phyloP scores from a whole-genome alignment of 2,113 vertebrate species.

The Pteropus alecto region DNA sequence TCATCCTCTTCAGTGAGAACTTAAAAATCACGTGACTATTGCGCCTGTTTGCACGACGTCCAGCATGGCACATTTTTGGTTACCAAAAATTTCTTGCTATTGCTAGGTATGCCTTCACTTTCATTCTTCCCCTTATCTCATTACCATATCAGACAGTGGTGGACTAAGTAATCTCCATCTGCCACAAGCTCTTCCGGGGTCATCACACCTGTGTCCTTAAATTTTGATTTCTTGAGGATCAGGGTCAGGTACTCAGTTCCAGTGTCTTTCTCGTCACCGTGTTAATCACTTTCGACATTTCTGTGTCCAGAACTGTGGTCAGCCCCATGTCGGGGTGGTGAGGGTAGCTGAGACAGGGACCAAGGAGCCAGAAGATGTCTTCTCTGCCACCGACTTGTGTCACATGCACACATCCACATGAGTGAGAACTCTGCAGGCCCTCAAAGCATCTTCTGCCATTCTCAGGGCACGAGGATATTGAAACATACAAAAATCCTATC shows the following conservation, averaged over 20 bases:
- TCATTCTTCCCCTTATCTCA: slow-evolving; percentile 91
- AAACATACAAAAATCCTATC: neutral
- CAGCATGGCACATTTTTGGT: slow-evolving; percentile 93
- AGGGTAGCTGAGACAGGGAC: neutral
- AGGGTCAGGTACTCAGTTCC: slow-evolving; percentile 90
- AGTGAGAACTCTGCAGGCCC: neutral
- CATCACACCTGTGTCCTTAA: slow-evolving; percentile 93
- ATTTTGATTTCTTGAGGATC: slow-evolving; percentile 92
- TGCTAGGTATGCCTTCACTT: slow-evolving; percentile 91
- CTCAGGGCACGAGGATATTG: neutral
- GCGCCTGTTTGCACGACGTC: slow-evolving; percentile 94
- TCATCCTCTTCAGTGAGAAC: slow-evolving; percentile 94
- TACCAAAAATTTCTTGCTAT: slow-evolving; percentile 91
- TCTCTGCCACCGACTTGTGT: neutral
- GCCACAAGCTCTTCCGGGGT: slow-evolving; percentile 92
- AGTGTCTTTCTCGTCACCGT: slow-evolving; percentile 83
- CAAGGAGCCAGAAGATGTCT: too few species aligned
- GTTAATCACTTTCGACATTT: slow-evolving; percentile 93
- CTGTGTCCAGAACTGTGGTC: neutral
- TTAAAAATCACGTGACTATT: slow-evolving; percentile 92
- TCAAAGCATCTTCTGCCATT: neutral
- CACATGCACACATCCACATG: neutral
- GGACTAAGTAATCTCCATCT: slow-evolving; percentile 91
- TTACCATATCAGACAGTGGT: slow-evolving; percentile 94
- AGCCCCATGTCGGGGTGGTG: neutral